Conservation (phyloP, 2,113 vertebrate species). For the Anas platyrhynchos region DNA sequence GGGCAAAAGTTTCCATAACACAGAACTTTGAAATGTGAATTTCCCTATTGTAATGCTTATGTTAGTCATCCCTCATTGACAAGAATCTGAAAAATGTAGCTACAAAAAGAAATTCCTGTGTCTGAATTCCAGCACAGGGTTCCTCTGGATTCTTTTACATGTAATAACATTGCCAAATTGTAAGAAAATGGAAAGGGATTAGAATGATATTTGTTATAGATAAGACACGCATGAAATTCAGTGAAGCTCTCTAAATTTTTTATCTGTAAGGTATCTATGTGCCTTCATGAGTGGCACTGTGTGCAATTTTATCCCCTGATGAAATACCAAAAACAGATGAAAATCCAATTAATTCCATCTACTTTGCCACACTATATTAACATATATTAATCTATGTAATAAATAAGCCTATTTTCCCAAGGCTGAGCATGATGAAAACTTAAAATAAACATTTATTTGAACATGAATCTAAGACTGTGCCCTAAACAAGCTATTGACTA, state of each 20-base stretch:
- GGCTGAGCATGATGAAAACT: background rate
- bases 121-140: background rate
- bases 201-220: background rate
- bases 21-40: background rate
- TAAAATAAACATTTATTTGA: background rate
- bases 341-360: background rate
- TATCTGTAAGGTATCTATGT: background rate
- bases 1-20: background rate
- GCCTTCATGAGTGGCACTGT: background rate
- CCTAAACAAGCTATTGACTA: background rate
- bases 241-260: background rate
- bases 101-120: background rate
- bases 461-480: background rate
- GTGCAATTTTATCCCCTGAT: background rate
- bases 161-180: no score
- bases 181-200: background rate
- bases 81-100: background rate
- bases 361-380: background rate
- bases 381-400: background rate
- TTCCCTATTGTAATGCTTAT: background rate
- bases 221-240: background rate
- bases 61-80: background rate
- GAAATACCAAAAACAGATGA: background rate
- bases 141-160: background rate
- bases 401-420: background rate